These are phyloP conservation scores for Tenrec ecaudatus DNA, from an alignment of 2,113 vertebrate genomes.

Conservation along the genomic window DNA sequence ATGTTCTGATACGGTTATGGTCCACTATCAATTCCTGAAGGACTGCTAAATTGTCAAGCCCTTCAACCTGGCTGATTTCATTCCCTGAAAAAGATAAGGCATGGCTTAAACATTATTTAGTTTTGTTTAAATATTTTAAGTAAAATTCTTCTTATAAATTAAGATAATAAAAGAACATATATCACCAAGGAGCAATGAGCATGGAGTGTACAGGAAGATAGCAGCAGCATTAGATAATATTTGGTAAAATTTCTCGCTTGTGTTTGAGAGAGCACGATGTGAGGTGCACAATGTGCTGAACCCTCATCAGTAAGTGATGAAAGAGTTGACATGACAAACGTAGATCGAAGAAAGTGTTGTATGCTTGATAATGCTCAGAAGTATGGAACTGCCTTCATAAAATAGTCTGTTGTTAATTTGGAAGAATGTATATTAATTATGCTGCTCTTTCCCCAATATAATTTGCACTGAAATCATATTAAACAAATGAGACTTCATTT, in stretches of 20 bases:
- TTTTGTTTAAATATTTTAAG: conserved; percentile 37
- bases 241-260: conserved; percentile 42
- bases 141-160: conserved; percentile 9
- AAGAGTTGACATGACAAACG: conserved; percentile 45
- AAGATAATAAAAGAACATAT: not conserved
- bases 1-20: conserved; percentile 89
- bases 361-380: not conserved
- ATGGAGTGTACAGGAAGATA: not conserved
- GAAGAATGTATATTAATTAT: conserved; percentile 26
- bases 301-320: not conserved
- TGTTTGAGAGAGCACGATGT: conserved; percentile 31
- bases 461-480: not conserved
- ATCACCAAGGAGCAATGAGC: conserved; percentile 30
- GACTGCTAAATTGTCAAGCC: conserved; percentile 88
- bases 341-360: not conserved
- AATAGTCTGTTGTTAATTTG: not conserved
- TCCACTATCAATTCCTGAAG: conserved; percentile 91
- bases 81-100: conserved; percentile 86
- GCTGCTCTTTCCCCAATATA: not conserved
- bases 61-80: conserved; percentile 92
- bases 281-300: not conserved
- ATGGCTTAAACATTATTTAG: conserved; percentile 10
- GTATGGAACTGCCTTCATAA: conserved; percentile 9
- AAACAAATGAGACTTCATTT: conserved; percentile 21
- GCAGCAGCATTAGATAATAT: conserved; percentile 6